Conservation (phyloP, 2,888 invertebrate genomes). For the Ormyrus thymus region DNA sequence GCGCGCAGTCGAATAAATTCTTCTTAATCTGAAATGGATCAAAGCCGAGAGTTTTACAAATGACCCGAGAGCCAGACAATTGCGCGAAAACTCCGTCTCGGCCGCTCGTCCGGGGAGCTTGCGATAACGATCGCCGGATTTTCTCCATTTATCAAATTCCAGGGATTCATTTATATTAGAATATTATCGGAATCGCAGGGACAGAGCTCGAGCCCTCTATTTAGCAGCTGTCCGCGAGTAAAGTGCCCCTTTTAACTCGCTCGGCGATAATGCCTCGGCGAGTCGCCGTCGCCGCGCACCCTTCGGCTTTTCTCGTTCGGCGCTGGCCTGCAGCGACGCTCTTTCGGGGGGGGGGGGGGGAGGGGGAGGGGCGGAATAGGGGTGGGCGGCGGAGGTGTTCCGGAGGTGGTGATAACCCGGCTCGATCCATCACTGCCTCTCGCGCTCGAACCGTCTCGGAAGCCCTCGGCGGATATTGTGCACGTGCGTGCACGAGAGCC, state of each 20-base stretch:
- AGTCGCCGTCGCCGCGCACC: constrained; percentile 41
- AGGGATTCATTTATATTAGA: constrained; percentile 54
- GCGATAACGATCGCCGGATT: constrained; percentile 51
- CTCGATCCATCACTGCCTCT: constrained; percentile 73
- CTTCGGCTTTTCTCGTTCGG: constrained; percentile 42
- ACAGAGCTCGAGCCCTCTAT: constrained; percentile 61
- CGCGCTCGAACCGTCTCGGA: constrained; percentile 31
- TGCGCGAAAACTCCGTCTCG: constrained; percentile 33
- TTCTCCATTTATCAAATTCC: constrained; percentile 55
- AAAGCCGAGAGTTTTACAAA: constrained; percentile 48
- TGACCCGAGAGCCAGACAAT: constrained; percentile 40
- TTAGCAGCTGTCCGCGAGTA: constrained; percentile 67
- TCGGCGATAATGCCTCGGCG: constrained; percentile 65
- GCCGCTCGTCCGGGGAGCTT: neutral
- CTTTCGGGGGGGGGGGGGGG: constrained; percentile 39
- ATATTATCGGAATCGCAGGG: constrained; percentile 50
- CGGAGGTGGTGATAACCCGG: constrained; percentile 72
- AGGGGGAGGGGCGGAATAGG: constrained; percentile 36
- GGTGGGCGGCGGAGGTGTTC: constrained; percentile 62
- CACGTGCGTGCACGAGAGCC: constrained; percentile 45
- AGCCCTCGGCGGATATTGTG: constrained; percentile 41
- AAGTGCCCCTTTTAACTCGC: constrained; percentile 65
- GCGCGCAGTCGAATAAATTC: constrained; percentile 8
- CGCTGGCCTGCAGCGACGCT: neutral
- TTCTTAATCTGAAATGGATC: constrained; percentile 46